These are phyloP conservation scores for Frankliniella fusca DNA, from an alignment of 2,888 invertebrate species.

Conservation along the genomic window DNA sequence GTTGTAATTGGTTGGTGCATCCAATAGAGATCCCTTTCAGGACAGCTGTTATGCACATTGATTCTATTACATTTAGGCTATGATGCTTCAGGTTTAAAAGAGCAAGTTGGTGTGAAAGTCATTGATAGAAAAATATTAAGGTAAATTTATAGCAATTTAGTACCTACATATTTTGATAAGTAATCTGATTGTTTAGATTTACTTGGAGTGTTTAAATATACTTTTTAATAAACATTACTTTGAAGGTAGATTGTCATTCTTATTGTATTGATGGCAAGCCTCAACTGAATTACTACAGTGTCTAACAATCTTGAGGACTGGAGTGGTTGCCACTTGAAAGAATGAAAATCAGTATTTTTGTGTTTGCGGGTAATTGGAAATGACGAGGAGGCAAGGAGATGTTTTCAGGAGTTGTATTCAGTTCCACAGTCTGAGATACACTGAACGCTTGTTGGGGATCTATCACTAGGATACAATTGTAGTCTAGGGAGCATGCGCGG, in stretches of 20 bases:
- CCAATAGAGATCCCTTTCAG: neutral
- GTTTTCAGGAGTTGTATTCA: too few relatives aligned
- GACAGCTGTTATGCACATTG: neutral
- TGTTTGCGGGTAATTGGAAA: too few relatives aligned
- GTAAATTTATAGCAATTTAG: neutral
- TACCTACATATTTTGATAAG: neutral
- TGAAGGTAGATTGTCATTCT: neutral
- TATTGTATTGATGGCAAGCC: too few relatives aligned
- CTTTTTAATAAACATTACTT: neutral
- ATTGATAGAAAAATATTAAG: too few relatives aligned
- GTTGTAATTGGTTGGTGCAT: neutral
- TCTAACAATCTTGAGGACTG: neutral
- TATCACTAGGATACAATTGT: too few relatives aligned
- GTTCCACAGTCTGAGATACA: too few relatives aligned
- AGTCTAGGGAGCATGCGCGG: too few relatives aligned
- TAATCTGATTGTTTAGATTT: neutral
- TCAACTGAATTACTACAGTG: too few relatives aligned
- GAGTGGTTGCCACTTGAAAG: too few relatives aligned
- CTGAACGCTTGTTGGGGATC: too few relatives aligned
- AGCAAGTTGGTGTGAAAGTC: neutral
- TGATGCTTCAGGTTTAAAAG: neutral
- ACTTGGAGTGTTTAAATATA: neutral
- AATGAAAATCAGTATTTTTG: too few relatives aligned
- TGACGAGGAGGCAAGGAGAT: too few relatives aligned
- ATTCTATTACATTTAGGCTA: neutral